Conservation (phyloP, 2,113 vertebrate genomes). For the Acanthochromis polyacanthus region DNA sequence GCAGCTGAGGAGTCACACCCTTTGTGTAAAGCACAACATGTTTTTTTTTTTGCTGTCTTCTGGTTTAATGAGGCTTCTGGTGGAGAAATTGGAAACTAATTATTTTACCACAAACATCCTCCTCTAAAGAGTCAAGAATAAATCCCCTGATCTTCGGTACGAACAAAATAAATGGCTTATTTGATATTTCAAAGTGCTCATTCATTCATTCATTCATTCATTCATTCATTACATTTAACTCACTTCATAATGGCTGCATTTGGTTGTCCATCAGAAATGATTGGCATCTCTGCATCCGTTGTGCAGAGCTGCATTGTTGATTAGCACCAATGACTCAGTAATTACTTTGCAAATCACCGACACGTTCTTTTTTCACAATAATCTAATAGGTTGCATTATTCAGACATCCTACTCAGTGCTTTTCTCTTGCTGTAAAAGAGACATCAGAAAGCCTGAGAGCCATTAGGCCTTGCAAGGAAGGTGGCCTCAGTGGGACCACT, state of each 20-base stretch:
- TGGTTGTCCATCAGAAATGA: background rate
- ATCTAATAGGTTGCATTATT: background rate
- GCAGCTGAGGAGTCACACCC: background rate
- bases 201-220: background rate
- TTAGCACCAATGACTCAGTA: background rate
- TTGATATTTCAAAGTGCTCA: background rate
- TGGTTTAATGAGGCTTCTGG: background rate
- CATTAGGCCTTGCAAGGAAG: constrained; percentile 18
- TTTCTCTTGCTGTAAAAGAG: too few relatives aligned
- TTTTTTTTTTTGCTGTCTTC: background rate
- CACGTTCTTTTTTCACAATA: too few relatives aligned
- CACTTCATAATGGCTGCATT: too few relatives aligned
- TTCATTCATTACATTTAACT: background rate
- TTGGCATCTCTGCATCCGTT: background rate
- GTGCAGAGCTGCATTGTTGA: background rate
- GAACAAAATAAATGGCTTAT: too few relatives aligned
- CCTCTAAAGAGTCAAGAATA: background rate
- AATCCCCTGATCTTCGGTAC: background rate
- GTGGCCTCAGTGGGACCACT: background rate
- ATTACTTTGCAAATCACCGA: constrained; percentile 6
- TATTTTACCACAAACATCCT: background rate
- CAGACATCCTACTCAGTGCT: background rate
- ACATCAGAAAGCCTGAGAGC: background rate
- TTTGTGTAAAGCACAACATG: constrained; percentile 20
- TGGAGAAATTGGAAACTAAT: background rate